Percentiles rank a stretch among this genome's conserved stretches.
phyloP scores from a whole-genome alignment of 2,113 vertebrate genomes.

The Hylia prasina region DNA sequence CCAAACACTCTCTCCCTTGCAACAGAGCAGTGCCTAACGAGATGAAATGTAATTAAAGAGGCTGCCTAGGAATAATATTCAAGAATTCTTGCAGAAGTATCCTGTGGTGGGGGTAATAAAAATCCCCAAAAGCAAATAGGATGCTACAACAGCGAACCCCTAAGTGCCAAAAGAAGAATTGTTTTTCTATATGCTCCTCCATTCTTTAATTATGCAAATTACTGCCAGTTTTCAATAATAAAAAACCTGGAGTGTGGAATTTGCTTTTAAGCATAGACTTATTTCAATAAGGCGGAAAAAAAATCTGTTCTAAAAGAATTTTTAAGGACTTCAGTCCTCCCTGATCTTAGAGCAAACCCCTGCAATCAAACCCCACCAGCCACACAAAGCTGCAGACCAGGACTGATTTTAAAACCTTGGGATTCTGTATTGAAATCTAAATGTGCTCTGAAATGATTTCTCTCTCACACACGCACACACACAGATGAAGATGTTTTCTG shows the following conservation, averaged over 20 bases:
- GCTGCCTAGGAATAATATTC: conserved; percentile 30
- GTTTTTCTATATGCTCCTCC: background rate
- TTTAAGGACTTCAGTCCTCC: background rate
- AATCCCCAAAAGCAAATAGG: background rate
- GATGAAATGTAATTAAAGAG: conserved; percentile 48
- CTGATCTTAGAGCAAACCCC: background rate
- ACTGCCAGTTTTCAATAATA: background rate
- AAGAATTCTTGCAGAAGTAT: conserved; percentile 8
- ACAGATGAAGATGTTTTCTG: background rate
- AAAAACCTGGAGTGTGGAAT: background rate
- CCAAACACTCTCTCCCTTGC: background rate
- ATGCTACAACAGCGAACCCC: background rate
- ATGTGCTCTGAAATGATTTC: background rate
- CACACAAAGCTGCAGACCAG: background rate
- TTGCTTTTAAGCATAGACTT: background rate
- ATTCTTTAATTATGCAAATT: background rate
- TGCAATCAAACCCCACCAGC: background rate
- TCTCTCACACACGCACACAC: background rate
- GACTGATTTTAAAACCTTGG: background rate
- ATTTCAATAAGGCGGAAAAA: background rate
- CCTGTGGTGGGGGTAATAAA: background rate
- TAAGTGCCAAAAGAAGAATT: background rate
- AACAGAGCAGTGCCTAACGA: conserved; percentile 16
- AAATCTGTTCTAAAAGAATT: background rate
- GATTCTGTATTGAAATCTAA: background rate